Evolutionary conservation across 2,888 invertebrate genomes (phyloP).

Genomic region (Cataglyphis cursor): DNA sequence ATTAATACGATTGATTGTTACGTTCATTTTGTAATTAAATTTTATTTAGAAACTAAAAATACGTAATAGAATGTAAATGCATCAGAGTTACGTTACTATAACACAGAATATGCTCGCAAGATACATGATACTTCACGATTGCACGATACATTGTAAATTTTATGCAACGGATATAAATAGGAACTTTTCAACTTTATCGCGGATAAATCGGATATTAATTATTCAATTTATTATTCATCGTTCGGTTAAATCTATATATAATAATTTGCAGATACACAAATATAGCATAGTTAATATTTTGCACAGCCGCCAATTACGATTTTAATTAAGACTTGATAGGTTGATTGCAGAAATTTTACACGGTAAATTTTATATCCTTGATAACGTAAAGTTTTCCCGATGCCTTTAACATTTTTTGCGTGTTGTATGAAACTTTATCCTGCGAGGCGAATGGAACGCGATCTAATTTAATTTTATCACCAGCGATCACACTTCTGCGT

Average conservation of each 20-base stretch:
- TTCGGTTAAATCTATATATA: neutral
- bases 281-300: conserved; percentile 1
- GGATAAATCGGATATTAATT: conserved; percentile 30
- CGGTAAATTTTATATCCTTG: neutral
- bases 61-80: no score
- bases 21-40: no score
- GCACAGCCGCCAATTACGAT: neutral
- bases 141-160: conserved; percentile 20
- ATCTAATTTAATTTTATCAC: conserved; percentile 8
- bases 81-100: neutral
- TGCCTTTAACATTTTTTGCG: neutral
- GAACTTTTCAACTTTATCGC: conserved; percentile 23
- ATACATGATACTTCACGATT: conserved; percentile 5
- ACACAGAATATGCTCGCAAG: neutral
- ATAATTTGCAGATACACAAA: neutral
- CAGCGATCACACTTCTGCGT: neutral
- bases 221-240: conserved; percentile 20
- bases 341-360: conserved; percentile 8
- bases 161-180: neutral
- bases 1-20: no score
- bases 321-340: neutral
- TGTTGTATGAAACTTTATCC: neutral
- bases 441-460: neutral
- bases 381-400: neutral
- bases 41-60: no score